Conservation (phyloP, 2,113 vertebrate species). For the Gymnocephalus cernua region DNA sequence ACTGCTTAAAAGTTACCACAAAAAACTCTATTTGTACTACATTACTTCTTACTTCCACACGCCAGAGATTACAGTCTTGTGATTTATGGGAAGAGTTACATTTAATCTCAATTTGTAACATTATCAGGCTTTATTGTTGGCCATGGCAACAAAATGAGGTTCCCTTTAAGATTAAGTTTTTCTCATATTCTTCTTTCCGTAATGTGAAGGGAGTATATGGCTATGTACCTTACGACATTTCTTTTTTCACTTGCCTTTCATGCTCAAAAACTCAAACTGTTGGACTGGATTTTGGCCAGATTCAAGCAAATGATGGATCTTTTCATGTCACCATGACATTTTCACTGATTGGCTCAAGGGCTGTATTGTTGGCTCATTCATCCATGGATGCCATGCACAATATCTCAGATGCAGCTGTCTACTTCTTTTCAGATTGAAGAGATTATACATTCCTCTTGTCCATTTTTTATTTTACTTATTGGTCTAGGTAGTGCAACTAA, state of each 20-base stretch:
- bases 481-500: background rate
- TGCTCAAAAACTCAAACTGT: constrained; percentile 8
- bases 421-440: background rate
- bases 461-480: background rate
- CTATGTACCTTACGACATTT: background rate
- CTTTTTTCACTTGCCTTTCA: background rate
- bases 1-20: background rate
- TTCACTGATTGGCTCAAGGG: constrained; percentile 22
- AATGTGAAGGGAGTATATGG: background rate
- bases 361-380: constrained; percentile 3
- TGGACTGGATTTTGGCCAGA: background rate
- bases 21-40: background rate
- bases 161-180: background rate
- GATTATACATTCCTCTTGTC: background rate
- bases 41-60: background rate
- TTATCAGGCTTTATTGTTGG: background rate
- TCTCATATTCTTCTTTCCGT: background rate
- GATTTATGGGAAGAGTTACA: background rate
- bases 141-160: background rate
- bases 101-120: background rate
- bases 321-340: constrained; percentile 25
- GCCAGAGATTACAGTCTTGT: background rate
- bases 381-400: constrained; percentile 16
- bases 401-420: constrained; percentile 17
- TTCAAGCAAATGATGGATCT: constrained; percentile 4